Percentiles rank a stretch among this genome's conserved stretches.
phyloP scores from a whole-genome alignment of 2,113 vertebrate species.

The Macaca mulatta region DNA sequence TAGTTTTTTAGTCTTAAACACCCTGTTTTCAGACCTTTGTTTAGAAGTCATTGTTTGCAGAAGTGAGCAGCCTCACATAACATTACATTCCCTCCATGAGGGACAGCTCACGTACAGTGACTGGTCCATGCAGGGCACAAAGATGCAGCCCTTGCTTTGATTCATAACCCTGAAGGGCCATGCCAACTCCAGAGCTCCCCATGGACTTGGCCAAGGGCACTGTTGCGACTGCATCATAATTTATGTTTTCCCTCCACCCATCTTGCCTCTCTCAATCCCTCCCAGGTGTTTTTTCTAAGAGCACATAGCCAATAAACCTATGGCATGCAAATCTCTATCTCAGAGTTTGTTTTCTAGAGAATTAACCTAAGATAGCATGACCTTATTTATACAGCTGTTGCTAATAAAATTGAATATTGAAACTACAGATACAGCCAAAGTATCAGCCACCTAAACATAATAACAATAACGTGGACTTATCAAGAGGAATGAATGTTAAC shows the following conservation, averaged over 20 bases:
- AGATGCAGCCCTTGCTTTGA: neutral
- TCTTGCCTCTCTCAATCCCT: neutral
- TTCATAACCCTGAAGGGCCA: neutral
- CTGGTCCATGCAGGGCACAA: neutral
- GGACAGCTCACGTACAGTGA: neutral
- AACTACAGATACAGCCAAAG: neutral
- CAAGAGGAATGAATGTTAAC: neutral
- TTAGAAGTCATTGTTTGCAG: neutral
- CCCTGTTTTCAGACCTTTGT: neutral
- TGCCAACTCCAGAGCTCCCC: neutral
- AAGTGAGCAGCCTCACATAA: neutral
- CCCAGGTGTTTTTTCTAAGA: neutral
- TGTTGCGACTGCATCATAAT: accelerated
- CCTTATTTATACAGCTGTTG: neutral
- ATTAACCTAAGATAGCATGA: neutral
- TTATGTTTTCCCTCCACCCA: neutral
- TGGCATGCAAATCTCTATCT: neutral
- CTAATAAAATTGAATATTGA: neutral
- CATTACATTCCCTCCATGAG: accelerated
- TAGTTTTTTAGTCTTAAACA: neutral
- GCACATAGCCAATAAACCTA: neutral
- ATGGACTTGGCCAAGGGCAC: neutral
- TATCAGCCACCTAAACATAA: neutral
- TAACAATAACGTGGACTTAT: neutral
- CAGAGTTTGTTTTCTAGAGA: neutral